Evolutionary conservation across 1,140 invertebrate genomes (phyloP).

Genomic region (Drosophila ercepeae): DNA sequence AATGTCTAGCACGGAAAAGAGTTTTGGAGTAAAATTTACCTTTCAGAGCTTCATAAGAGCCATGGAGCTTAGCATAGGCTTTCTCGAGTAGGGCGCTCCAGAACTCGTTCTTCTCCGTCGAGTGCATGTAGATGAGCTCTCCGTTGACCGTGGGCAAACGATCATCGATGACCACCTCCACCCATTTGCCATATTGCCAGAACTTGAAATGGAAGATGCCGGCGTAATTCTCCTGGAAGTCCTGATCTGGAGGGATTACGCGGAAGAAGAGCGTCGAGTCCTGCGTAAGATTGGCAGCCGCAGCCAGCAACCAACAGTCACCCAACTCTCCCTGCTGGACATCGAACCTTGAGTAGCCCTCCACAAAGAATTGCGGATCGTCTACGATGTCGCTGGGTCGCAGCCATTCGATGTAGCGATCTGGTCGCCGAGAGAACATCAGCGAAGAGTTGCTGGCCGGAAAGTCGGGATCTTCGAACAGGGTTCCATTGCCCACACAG

Average conservation of each 20-base stretch:
- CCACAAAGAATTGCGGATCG: slow-evolving; percentile 95
- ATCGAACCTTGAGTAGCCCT: slow-evolving; percentile 98
- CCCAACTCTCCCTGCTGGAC: slow-evolving; percentile 98
- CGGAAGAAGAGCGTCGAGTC: slow-evolving; percentile 94
- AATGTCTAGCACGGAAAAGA: too few relatives aligned
- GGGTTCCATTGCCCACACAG: slow-evolving; percentile 87
- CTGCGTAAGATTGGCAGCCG: slow-evolving; percentile 96
- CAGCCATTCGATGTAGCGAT: slow-evolving; percentile 92
- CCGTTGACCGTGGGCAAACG: slow-evolving; percentile 95
- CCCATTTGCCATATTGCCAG: slow-evolving; percentile 97
- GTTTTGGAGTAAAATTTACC: slow-evolving; percentile 82
- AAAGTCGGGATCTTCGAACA: slow-evolving; percentile 96
- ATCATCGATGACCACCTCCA: slow-evolving; percentile 97
- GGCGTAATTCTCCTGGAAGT: slow-evolving; percentile 95
- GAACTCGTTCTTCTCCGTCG: slow-evolving; percentile 95
- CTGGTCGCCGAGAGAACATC: slow-evolving; percentile 90
- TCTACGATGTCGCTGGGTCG: slow-evolving; percentile 93
- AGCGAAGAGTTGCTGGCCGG: slow-evolving; percentile 90
- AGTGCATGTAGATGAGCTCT: slow-evolving; percentile 96
- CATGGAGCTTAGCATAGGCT: slow-evolving; percentile 98
- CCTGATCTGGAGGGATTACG: slow-evolving; percentile 97
- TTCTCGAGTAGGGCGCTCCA: slow-evolving; percentile 99
- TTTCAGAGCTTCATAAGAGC: slow-evolving; percentile 98
- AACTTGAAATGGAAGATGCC: slow-evolving; percentile 98
- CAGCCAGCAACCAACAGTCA: slow-evolving; percentile 98